Evolutionary conservation across 1,140 invertebrate genomes (phyloP), one percentile per base, ranked within the genome.

Genomic region (Hirudo medicinalis): DNA sequence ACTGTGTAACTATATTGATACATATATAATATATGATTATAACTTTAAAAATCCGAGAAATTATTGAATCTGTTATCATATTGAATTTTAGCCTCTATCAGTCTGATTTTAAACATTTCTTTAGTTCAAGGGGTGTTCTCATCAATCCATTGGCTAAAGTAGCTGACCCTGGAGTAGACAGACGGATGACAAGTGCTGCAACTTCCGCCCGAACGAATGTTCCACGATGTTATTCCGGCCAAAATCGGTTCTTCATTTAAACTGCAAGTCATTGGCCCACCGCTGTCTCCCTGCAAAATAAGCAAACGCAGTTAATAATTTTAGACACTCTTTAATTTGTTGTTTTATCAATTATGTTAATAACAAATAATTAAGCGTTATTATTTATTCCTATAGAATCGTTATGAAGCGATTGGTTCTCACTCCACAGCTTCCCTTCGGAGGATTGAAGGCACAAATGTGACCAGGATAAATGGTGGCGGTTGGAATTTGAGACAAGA

Each of bases 221-320:
- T 92, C 91, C 91, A 94, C 2, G 90, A 93, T 57, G 94, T 94
- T n/a, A 95, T 87, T 15, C 92, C 93, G 15, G 89, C 90, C 0
- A 95, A 83, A 25, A 73, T 72, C 72, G 74, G 77, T n/a, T 71
- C 70, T 0, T 76, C 77, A 67, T 78, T 76, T 57, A 75, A 74
- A 40, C 72, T 69, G 68, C 78, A 80, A 22, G 93, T 90, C 87
- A 96, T 88, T 0, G 92, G 92, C 3, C 92, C 92, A 54, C 92
- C 92, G 25, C 90, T 92, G 82, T 95, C 92, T 72, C 92, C 91
- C 91, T 87, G 68, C 9, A 49, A 49, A 49, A 49, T 49, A 36
- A 3, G 32, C 32, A 36, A 36, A 36, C 43, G 11, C 5, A 49
- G 11, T 49, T 17, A 49, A 13, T 49, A 11, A 49, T 5, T 49